Conservation (phyloP, 1,140 invertebrate genomes). For the Adelges cooleyi region DNA sequence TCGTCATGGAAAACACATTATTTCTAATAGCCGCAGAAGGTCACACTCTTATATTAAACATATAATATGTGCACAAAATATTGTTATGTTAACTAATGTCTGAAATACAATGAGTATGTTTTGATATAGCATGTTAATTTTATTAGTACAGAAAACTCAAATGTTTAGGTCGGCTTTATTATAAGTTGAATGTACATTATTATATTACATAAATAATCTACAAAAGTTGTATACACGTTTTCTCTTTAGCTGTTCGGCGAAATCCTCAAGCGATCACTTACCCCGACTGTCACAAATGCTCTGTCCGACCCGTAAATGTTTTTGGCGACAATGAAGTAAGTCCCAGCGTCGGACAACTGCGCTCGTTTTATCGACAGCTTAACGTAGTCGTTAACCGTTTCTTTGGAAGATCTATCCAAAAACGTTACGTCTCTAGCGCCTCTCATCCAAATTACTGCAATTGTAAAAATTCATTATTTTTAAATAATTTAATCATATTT, state of each 20-base stretch:
- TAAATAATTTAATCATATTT: too few species aligned
- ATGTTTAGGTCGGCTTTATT: slow-evolving; percentile 15
- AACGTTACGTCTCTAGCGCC: slow-evolving; percentile 69
- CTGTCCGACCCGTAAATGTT: slow-evolving; percentile 80
- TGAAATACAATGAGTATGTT: too few species aligned
- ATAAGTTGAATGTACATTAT: slow-evolving; percentile 6
- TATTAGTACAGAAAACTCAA: background rate
- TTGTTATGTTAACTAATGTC: too few species aligned
- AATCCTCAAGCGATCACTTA: slow-evolving; percentile 38
- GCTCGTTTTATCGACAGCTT: slow-evolving; percentile 78
- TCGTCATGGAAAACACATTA: too few species aligned
- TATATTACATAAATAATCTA: slow-evolving; percentile 11
- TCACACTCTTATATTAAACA: too few species aligned
- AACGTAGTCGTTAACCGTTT: slow-evolving; percentile 70
- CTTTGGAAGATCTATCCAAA: slow-evolving; percentile 61
- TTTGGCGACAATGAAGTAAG: slow-evolving; percentile 84
- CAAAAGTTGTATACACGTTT: background rate
- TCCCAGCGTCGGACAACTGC: slow-evolving; percentile 74
- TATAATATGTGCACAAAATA: too few species aligned
- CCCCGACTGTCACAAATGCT: slow-evolving; percentile 70
- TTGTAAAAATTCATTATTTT: background rate
- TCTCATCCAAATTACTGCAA: slow-evolving; percentile 72
- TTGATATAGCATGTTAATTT: too few species aligned
- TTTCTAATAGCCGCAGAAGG: too few species aligned
- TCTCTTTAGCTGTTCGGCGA: background rate